These are phyloP conservation scores for Pantala flavescens DNA, from an alignment of 1,140 invertebrate genomes.

Conservation along the genomic window DNA sequence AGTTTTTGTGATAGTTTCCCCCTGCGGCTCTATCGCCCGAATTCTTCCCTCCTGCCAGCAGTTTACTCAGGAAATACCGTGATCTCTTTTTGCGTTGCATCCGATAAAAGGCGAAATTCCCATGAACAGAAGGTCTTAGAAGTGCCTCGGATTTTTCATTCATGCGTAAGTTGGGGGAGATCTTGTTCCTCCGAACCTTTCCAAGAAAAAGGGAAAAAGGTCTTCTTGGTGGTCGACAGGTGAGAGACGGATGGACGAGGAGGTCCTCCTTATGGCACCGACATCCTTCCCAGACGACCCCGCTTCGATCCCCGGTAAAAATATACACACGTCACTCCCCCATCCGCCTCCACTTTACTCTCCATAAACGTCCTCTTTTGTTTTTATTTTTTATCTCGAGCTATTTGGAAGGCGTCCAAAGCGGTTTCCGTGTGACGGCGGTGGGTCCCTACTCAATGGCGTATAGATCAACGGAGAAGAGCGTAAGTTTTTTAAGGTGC, in stretches of 20 bases:
- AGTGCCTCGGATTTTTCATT: background rate
- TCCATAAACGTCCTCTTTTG: background rate
- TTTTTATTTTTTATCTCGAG: background rate
- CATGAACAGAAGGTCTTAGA: too few species aligned
- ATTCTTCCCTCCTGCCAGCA: too few species aligned
- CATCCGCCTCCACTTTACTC: background rate
- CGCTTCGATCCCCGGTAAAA: background rate
- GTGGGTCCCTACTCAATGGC: background rate
- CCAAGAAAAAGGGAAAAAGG: constrained; percentile 5
- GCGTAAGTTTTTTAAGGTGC: too few species aligned
- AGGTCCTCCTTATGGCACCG: background rate
- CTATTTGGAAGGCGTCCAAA: background rate
- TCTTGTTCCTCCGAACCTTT: background rate
- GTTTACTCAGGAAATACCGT: too few species aligned
- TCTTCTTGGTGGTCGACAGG: background rate
- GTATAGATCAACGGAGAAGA: too few species aligned
- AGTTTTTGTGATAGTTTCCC: background rate
- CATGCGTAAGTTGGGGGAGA: background rate
- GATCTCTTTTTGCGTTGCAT: too few species aligned
- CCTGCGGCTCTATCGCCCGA: background rate
- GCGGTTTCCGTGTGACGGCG: background rate
- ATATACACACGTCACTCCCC: background rate
- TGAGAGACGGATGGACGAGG: background rate
- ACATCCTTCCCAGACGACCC: background rate
- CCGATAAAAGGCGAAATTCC: too few species aligned